Evolutionary conservation across 1,140 invertebrate genomes (phyloP), one percentile per base, ranked within the genome.

Genomic region (Dolichoris vasculosae): DNA sequence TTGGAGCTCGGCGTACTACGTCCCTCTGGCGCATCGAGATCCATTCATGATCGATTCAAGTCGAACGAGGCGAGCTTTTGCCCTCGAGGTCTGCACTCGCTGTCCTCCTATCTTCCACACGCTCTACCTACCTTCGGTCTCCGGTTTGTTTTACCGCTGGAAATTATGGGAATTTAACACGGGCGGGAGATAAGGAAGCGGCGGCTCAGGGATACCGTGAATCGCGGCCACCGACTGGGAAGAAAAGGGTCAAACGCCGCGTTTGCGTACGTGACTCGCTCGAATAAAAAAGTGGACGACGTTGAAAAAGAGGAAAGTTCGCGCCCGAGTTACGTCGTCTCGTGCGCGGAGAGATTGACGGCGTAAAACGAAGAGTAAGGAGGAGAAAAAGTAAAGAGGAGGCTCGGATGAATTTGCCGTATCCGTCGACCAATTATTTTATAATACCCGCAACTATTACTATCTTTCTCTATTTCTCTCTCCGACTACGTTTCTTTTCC

Each of bases 141-240:
- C 55, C 67, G 38, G 69, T 26, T 26, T 43, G 43, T 67, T 84
- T 84, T 84, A 84, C 76, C 59, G 40, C 75, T 48, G 63, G 75
- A 79, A 79, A 79, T 84, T 71, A 84, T 84, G 76, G 64, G 83
- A 84, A 84, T 84, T 79, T 73, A 78, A 84, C 83, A 51, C 63
- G 59, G 30, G 26, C 69, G 8, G 8, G 59, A 55, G 75, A 84
- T 79, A 79, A 79, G 83, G 48, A 69, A 59, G 46, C 26, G 6
- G 59, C 26, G 2, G 35, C 11, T 38, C 6, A 32, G 38, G 8
- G 35, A 20, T 0, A 9, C 26, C 55, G 55, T 43, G 35, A 30
- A 55, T 15, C 17, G 30, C 1, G 23, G 15, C 26, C 48, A 8
- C 2, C 23, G 4, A 26, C 23, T 13, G 23, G 9, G 38, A n/a